Conservation (phyloP, 2,113 vertebrate species). For the Phocoena sinus region DNA sequence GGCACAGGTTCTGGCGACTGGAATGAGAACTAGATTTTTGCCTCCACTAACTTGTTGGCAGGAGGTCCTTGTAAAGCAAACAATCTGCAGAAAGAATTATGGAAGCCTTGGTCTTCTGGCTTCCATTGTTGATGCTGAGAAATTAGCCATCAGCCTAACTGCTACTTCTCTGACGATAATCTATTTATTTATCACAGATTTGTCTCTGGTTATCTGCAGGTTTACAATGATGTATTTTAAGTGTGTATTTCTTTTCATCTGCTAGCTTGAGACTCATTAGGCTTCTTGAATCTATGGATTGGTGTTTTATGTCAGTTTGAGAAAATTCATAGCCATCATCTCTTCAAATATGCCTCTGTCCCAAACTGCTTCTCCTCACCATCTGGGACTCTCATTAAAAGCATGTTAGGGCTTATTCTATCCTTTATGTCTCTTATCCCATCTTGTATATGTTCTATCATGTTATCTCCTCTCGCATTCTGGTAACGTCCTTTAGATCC, state of each 20-base stretch:
- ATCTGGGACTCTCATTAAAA: background rate
- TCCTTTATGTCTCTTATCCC: background rate
- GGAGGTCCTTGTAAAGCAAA: background rate
- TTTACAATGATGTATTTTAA: background rate
- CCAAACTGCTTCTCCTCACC: background rate
- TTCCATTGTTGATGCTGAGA: background rate
- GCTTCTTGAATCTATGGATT: background rate
- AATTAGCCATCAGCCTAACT: background rate
- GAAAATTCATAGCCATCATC: background rate
- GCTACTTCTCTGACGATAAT: background rate
- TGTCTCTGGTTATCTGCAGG: background rate
- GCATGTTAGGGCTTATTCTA: background rate
- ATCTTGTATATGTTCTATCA: background rate
- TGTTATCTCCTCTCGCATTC: background rate
- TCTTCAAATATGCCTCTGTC: background rate
- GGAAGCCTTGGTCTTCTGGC: background rate
- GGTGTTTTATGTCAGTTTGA: background rate
- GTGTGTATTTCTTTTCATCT: background rate
- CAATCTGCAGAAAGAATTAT: background rate
- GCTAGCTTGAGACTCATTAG: background rate
- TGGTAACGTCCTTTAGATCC: background rate
- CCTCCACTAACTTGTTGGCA: background rate
- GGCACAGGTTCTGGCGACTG: background rate
- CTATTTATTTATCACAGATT: background rate
- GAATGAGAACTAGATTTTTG: background rate